A percentile compares a stretch with the other conserved stretches of the same genome.
phyloP scores from a whole-genome alignment of 1,140 invertebrate species.

The Nasonia longicornis region DNA sequence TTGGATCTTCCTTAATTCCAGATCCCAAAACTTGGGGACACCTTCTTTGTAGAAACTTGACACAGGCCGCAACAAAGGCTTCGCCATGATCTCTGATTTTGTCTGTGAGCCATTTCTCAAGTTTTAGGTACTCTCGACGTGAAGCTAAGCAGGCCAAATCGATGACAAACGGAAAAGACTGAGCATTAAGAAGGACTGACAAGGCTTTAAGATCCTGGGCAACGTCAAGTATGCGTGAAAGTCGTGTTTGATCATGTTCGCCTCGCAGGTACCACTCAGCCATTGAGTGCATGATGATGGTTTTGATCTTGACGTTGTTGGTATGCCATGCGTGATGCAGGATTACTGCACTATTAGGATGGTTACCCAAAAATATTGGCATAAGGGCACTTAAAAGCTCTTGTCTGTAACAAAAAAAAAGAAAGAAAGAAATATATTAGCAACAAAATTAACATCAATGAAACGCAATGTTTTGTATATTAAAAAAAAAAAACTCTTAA shows the following conservation, averaged over 20 bases:
- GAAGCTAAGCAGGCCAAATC: constrained; percentile 97
- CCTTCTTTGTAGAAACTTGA: constrained; percentile 87
- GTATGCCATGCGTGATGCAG: constrained; percentile 94
- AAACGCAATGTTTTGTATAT: not conserved
- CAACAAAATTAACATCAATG: not conserved
- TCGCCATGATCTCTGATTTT: constrained; percentile 97
- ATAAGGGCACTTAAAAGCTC: constrained; percentile 88
- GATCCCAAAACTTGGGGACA: constrained; percentile 86
- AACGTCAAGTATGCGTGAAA: constrained; percentile 95
- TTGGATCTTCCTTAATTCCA: constrained; percentile 83
- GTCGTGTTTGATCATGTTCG: constrained; percentile 91
- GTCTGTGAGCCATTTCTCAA: constrained; percentile 98
- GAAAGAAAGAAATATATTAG: not conserved
- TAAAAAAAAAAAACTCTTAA: not conserved
- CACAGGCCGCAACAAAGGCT: constrained; percentile 84
- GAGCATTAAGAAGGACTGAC: constrained; percentile 91
- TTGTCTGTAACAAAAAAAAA: constrained; percentile 68
- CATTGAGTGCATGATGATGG: constrained; percentile 96
- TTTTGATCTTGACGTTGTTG: constrained; percentile 79
- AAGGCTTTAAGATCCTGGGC: constrained; percentile 97
- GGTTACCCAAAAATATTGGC: constrained; percentile 92
- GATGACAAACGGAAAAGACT: constrained; percentile 95
- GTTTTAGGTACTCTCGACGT: constrained; percentile 94
- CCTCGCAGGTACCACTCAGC: constrained; percentile 95
- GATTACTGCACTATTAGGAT: constrained; percentile 93